Conservation (phyloP, 2,797 vertebrate genomes). For the Botia kubotai region DNA sequence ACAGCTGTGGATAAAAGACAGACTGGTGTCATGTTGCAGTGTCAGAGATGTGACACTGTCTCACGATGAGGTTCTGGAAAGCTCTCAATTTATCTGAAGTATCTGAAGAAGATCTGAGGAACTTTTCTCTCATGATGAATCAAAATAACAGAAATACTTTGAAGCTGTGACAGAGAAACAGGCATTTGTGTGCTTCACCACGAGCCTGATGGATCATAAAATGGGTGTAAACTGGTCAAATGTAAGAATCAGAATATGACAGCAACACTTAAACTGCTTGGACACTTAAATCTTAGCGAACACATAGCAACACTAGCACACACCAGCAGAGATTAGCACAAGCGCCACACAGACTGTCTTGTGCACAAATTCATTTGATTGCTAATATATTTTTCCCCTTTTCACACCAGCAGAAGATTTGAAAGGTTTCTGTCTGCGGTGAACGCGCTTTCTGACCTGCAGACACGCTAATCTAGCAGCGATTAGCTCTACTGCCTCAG, state of each 20-base stretch:
- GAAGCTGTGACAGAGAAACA: too few relatives aligned
- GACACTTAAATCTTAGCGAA: too few relatives aligned
- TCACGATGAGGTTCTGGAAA: too few relatives aligned
- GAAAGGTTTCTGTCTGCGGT: background rate
- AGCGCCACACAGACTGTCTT: too few relatives aligned
- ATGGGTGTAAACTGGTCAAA: background rate
- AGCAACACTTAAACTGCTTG: too few relatives aligned
- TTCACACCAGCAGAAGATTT: slow-evolving; percentile 7
- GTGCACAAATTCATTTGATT: background rate
- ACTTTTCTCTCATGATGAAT: background rate
- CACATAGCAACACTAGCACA: too few relatives aligned
- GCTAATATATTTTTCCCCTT: background rate
- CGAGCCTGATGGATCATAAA: too few relatives aligned
- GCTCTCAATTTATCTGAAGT: too few relatives aligned
- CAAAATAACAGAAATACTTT: background rate
- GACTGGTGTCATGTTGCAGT: background rate
- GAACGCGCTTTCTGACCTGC: slow-evolving; percentile 8
- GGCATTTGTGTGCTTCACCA: too few relatives aligned
- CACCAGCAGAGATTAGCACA: too few relatives aligned
- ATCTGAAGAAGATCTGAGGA: background rate
- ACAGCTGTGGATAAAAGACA: slow-evolving; percentile 6
- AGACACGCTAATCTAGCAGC: background rate
- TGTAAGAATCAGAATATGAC: background rate
- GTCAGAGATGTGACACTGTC: too few relatives aligned
- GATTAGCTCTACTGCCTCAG: background rate